These are phyloP conservation scores for Ceyx erithaca DNA, from an alignment of 2,797 vertebrate genomes.

Conservation along the genomic window DNA sequence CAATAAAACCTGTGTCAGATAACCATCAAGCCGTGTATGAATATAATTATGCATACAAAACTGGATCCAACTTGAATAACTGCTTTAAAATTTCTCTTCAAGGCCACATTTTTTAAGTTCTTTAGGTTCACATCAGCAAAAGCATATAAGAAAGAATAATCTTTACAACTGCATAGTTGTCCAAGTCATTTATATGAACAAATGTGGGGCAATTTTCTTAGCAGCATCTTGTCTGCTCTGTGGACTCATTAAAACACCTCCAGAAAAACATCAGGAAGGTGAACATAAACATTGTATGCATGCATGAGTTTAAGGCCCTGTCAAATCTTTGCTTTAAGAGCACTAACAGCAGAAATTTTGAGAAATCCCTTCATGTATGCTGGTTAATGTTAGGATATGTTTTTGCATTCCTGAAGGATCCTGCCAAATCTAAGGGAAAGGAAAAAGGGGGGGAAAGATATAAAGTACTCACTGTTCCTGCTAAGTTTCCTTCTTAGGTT, in stretches of 20 bases:
- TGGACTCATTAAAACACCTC: not conserved
- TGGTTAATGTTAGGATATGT: not conserved
- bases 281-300: not conserved
- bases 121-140: not conserved
- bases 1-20: constrained; percentile 32
- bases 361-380: not conserved
- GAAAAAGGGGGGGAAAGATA: not conserved
- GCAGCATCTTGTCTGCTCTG: not conserved
- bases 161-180: not conserved
- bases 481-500: not conserved
- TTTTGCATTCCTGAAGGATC: constrained; percentile 45
- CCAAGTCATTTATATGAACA: not conserved
- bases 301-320: not conserved
- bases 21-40: not conserved
- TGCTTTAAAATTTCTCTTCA: constrained; percentile 21
- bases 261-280: not conserved
- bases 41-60: not conserved
- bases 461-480: constrained; percentile 51
- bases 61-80: constrained; percentile 4
- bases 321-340: not conserved
- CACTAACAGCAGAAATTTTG: constrained; percentile 1
- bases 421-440: constrained; percentile 32
- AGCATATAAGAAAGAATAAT: not conserved
- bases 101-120: not conserved
- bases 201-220: not conserved